Base-by-base conservation (phyloP, 2,888 invertebrate genomes). In the Stegophylla sp. region DNA sequence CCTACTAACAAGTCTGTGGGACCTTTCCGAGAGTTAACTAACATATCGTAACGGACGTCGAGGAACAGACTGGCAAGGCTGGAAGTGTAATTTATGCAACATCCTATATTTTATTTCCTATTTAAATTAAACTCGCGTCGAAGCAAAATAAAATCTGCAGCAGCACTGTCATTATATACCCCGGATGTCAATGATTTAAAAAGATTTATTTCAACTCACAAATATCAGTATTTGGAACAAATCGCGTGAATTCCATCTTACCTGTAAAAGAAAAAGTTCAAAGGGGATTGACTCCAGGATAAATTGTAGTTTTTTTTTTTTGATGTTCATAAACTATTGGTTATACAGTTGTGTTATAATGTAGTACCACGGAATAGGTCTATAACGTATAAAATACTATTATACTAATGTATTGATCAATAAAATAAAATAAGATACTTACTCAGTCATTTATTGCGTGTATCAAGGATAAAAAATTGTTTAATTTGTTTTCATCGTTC, bases 71-170 rank as follows among this genome's bases (percentile, higher is more conserved):
- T 45, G 45, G 20, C n/a, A n/a, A n/a, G n/a, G n/a, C 77, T 77
- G 67, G 67, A 77, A 77, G 77, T 45, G 45, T 69, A 77, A 77
- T 67, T 67, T 77, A 67, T 59, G 45, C 77, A 41, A 69, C 77
- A 69, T 77, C 67, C 77, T 77, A 67, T 77, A 56, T 56, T 77
- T 67, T 77, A 69, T 59, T 77, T 77, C 77, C 77, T 69, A 69
- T 77, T 77, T 56, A 77, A 69, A 69, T 69, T 28, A 77, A 76
- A 59, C 20, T 77, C 28, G 67, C 56, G n/a, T n/a, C 53, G 23
- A 26, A 66, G 64, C 53, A 41, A 66, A 51, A 74, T 48, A 48
- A 34, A 61, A 64, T 34, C 10, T 41, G 17, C 64, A 53, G 17
- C 64, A 53, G 9, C 64, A 66, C 28, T 48, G 26, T 61, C 61